Base-by-base conservation (phyloP, 35 echinoderm and acorn worm genomes). In the Apostichopus californicus region DNA sequence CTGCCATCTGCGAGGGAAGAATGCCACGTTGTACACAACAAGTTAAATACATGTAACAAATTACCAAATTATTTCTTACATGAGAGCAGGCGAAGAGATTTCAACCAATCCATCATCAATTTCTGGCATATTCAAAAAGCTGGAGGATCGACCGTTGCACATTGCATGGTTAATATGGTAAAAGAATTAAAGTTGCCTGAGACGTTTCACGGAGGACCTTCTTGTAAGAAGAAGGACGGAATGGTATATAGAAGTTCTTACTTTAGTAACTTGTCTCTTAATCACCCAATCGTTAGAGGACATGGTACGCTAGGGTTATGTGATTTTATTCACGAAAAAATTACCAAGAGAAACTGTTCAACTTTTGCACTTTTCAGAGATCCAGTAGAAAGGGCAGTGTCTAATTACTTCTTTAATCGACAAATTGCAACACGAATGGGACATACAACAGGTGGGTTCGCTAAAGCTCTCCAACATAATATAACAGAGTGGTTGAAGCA, bases 41-140 rank as follows among this genome's bases (percentile, higher is more conserved):
- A 82, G n/a, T 25, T 82, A 12, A 82, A 82, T 25, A 82, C 22
- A 21, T 82, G 79, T 52, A 53, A 82, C n/a, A 82, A 6, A 8
- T 25, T 82, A 18, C 79, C 79, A 18, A 82, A 82, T 18, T 82
- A 82, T 82, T 82, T 82, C 79, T 57, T 82, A 57, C 7, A 52
- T 6, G n/a, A 23, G 14, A 18, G 46, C 7, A 9, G 12, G 25
- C 34, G 79, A 8, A 14, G 12, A 8, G 55, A 82, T 34, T 82
- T 34, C 24, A 0, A 8, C 14, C 8, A 46, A 11, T 13, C 34
- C n/a, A 82, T 82, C 7, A 82, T 82, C 25, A 57, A 53, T 55
- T 82, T 82, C 46, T 82, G 79, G 79, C 79, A 82, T 57, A 82
- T 82, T 15, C 79, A 53, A 11, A 82, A 82, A 25, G 22, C 79